phyloP scores from a whole-genome alignment of 2,888 invertebrate genomes.

The Lithophane ornitopus region DNA sequence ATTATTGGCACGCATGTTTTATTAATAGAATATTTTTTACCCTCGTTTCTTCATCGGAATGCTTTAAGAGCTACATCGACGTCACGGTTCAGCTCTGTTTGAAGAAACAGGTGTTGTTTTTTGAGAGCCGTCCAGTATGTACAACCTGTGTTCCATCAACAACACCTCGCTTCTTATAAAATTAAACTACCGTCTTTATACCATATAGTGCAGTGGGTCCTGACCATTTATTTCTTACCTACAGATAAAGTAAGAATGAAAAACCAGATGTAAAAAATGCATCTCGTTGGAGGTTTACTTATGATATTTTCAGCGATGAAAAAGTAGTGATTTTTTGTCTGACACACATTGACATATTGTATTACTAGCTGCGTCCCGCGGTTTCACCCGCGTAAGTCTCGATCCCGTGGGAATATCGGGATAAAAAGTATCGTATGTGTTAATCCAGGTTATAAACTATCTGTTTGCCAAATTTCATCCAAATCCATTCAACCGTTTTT shows the following conservation, averaged over 20 bases:
- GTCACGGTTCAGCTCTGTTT: neutral
- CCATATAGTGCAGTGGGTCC: neutral
- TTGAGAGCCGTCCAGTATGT: neutral
- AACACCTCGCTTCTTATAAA: neutral
- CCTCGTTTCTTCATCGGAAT: neutral
- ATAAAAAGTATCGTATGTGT: too few relatives aligned
- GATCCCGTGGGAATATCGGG: too few relatives aligned
- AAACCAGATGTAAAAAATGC: neutral
- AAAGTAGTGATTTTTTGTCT: neutral
- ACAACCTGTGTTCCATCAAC: neutral
- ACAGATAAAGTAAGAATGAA: neutral
- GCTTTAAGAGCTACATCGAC: neutral
- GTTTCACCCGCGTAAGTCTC: too few relatives aligned
- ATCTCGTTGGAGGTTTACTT: neutral
- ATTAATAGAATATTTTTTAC: neutral
- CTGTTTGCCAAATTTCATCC: too few relatives aligned
- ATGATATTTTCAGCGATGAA: neutral
- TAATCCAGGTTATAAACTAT: too few relatives aligned
- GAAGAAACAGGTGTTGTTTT: too few relatives aligned
- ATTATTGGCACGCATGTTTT: constrained; percentile 11
- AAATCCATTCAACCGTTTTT: too few relatives aligned
- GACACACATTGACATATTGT: too few relatives aligned
- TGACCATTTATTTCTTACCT: neutral
- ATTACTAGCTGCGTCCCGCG: too few relatives aligned
- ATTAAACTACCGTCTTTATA: neutral